These are phyloP conservation scores for Caretta caretta DNA, from an alignment of 2,113 vertebrate species.

Conservation along the genomic window DNA sequence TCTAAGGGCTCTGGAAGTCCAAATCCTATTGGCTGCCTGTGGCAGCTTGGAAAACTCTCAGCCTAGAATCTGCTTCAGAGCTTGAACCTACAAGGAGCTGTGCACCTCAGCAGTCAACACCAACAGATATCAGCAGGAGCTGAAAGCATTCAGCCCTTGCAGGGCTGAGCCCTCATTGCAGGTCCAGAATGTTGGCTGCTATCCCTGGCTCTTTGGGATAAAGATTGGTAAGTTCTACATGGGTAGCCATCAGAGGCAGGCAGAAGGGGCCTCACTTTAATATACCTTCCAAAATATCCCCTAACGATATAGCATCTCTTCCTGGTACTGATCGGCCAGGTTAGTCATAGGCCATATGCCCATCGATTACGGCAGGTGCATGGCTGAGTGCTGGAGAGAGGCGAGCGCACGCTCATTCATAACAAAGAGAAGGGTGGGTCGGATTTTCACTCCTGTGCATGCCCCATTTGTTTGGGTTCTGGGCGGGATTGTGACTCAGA, in stretches of 20 bases:
- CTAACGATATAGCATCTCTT: background rate
- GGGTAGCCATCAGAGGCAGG: background rate
- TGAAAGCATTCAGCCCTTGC: background rate
- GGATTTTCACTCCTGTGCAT: background rate
- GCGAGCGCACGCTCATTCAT: background rate
- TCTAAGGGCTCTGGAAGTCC: background rate
- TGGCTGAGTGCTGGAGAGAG: background rate
- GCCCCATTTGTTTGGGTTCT: background rate
- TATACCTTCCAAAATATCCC: background rate
- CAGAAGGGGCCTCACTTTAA: background rate
- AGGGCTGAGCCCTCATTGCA: background rate
- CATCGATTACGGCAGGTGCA: background rate
- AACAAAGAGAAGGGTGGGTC: background rate
- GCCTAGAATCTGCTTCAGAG: background rate
- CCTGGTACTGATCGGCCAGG: background rate
- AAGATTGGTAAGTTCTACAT: background rate
- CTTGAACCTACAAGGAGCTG: background rate
- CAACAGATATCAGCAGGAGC: background rate
- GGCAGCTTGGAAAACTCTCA: background rate
- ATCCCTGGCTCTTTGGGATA: accelerated
- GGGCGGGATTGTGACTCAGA: background rate
- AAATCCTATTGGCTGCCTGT: background rate
- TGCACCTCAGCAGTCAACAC: background rate
- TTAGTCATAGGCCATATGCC: background rate
- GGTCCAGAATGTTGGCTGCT: background rate